phyloP scores from a whole-genome alignment of 2,888 invertebrate genomes.

The Nomada fabriciana region DNA sequence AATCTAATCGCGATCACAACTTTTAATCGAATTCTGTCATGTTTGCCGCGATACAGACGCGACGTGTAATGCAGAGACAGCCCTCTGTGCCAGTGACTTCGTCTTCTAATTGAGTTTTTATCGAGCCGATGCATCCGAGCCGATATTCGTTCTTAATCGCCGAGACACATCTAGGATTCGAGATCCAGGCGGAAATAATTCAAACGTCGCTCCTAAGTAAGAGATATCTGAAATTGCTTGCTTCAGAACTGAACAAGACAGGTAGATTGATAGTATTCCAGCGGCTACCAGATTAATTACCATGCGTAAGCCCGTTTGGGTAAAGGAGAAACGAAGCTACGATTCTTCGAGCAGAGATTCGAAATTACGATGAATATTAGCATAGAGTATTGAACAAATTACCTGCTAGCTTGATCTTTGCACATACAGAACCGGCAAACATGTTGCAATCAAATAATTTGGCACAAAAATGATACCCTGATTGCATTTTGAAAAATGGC shows the following conservation, averaged over 20 bases:
- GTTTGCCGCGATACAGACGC: not conserved
- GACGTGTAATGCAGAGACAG: too few relatives aligned
- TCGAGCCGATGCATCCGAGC: constrained; percentile 11
- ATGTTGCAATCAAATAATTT: too few relatives aligned
- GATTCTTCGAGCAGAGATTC: too few relatives aligned
- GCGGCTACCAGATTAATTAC: too few relatives aligned
- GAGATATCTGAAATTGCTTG: not conserved
- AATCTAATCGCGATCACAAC: constrained; percentile 15
- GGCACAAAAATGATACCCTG: too few relatives aligned
- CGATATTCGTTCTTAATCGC: constrained; percentile 4
- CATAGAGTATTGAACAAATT: too few relatives aligned
- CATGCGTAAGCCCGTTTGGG: too few relatives aligned
- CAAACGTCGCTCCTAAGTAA: not conserved
- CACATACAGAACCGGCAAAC: too few relatives aligned
- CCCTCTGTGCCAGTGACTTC: not conserved
- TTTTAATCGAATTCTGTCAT: constrained; percentile 25
- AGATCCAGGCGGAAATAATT: not conserved
- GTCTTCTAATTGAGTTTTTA: constrained; percentile 20
- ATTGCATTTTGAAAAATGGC: too few relatives aligned
- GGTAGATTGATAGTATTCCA: not conserved
- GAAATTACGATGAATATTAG: too few relatives aligned
- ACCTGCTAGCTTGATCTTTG: too few relatives aligned
- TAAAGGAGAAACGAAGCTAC: not conserved
- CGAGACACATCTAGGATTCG: not conserved
- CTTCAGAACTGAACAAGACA: not conserved